phyloP scores from a whole-genome alignment of 2,888 invertebrate genomes.

The Phyto melanocephala region DNA sequence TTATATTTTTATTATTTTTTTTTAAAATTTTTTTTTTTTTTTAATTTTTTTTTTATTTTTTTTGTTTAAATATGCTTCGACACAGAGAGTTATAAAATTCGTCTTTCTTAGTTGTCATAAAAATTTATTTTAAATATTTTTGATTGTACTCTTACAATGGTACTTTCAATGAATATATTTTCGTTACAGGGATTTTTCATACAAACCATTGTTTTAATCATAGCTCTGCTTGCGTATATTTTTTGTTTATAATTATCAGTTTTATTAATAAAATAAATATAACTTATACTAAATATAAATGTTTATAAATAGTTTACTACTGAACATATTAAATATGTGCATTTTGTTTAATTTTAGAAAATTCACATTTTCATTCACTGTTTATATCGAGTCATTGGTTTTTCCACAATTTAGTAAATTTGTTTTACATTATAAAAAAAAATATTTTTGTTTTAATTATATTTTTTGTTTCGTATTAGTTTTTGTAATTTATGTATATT shows the following conservation, averaged over 20 bases:
- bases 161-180: constrained; percentile 14
- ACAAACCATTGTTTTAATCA: constrained; percentile 25
- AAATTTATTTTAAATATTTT: too few relatives aligned
- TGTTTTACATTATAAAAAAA: not conserved
- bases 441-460: not conserved
- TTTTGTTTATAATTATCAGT: constrained; percentile 8
- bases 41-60: too few relatives aligned
- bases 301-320: constrained; percentile 32
- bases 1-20: too few relatives aligned
- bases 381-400: constrained; percentile 54
- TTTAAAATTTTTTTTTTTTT: too few relatives aligned
- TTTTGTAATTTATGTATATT: constrained; percentile 43
- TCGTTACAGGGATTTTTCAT: constrained; percentile 47
- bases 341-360: too few relatives aligned
- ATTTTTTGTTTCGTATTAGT: not conserved
- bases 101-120: too few relatives aligned
- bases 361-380: constrained; percentile 50
- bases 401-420: constrained; percentile 46
- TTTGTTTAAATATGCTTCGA: too few relatives aligned
- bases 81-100: too few relatives aligned
- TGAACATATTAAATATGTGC: constrained; percentile 10
- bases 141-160: not conserved
- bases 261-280: constrained; percentile 15
- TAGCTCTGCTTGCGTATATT: not conserved
- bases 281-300: constrained; percentile 30